Conservation (phyloP, 1,140 invertebrate species). For the Drosophila melanica region DNA sequence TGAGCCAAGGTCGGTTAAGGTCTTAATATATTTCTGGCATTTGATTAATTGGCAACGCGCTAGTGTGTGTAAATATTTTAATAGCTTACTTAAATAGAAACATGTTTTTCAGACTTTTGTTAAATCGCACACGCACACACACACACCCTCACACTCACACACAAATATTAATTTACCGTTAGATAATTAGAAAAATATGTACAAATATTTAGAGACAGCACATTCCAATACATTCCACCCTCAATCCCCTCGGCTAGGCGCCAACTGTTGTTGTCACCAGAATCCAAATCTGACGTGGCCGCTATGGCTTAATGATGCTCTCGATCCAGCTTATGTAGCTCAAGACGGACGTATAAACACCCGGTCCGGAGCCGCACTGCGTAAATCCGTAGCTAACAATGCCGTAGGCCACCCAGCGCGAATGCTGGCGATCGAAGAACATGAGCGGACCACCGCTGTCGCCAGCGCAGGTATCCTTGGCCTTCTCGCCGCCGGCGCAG, state of each 20-base stretch:
- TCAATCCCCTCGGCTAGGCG: conserved; percentile 33
- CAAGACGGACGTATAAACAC: conserved; percentile 85
- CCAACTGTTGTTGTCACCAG: conserved; percentile 44
- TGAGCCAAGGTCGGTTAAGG: conserved; percentile 12
- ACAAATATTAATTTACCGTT: conserved; percentile 56
- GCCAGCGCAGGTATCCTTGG: conserved; percentile 88
- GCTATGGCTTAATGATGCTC: conserved; percentile 37
- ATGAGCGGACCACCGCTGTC: conserved; percentile 87
- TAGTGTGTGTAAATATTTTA: conserved; percentile 74
- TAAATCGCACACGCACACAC: conserved; percentile 38
- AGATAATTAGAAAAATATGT: conserved; percentile 80
- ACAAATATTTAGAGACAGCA: conserved; percentile 66
- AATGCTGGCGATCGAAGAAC: conserved; percentile 75
- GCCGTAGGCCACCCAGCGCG: conserved; percentile 84
- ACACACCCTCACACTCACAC: conserved; percentile 20
- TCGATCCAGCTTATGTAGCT: conserved; percentile 85
- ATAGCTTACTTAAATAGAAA: conserved; percentile 81
- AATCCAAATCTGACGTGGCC: conserved; percentile 54
- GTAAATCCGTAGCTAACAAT: conserved; percentile 87
- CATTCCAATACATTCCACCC: conserved; percentile 34
- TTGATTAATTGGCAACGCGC: conserved; percentile 50
- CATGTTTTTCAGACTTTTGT: conserved; percentile 82
- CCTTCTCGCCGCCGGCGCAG: conserved; percentile 88
- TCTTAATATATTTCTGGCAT: conserved; percentile 33
- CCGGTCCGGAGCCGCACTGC: conserved; percentile 86